phyloP scores from a whole-genome alignment of 2,797 vertebrate species.

The Poeciliopsis gracilis region DNA sequence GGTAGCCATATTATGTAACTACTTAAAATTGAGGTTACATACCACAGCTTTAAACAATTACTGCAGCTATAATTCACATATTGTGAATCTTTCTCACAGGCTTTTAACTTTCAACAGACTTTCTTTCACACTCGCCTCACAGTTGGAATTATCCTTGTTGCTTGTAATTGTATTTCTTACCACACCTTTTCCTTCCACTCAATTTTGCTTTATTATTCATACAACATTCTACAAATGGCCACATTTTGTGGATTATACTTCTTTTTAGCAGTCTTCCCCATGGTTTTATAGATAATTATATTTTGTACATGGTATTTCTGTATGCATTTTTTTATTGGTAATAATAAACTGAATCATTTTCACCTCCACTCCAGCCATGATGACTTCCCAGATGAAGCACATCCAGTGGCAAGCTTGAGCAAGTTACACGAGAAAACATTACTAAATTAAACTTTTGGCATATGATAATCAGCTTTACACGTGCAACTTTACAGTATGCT shows the following conservation, averaged over 20 bases:
- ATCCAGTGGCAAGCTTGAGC: slow-evolving; percentile 16
- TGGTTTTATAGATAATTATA: too few species aligned
- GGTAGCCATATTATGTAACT: too few species aligned
- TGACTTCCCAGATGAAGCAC: slow-evolving; percentile 17
- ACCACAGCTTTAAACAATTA: neutral
- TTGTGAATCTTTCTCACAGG: neutral
- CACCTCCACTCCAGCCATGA: slow-evolving; percentile 20
- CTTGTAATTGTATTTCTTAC: neutral
- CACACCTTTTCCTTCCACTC: neutral
- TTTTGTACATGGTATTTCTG: neutral
- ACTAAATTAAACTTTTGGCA: slow-evolving; percentile 30
- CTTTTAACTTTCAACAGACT: neutral
- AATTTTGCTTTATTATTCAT: neutral
- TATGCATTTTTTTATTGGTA: neutral
- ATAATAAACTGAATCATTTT: neutral
- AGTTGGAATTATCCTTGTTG: neutral
- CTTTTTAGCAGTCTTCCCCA: too few species aligned
- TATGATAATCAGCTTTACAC: slow-evolving; percentile 22
- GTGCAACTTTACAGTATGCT: slow-evolving; percentile 29
- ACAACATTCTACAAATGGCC: neutral
- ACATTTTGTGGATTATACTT: neutral
- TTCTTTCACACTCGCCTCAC: neutral
- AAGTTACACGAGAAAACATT: slow-evolving; percentile 40
- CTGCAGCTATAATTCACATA: neutral
- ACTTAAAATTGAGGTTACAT: too few species aligned